phyloP scores from a whole-genome alignment of 2,797 vertebrate species.

The Argentina silus region DNA sequence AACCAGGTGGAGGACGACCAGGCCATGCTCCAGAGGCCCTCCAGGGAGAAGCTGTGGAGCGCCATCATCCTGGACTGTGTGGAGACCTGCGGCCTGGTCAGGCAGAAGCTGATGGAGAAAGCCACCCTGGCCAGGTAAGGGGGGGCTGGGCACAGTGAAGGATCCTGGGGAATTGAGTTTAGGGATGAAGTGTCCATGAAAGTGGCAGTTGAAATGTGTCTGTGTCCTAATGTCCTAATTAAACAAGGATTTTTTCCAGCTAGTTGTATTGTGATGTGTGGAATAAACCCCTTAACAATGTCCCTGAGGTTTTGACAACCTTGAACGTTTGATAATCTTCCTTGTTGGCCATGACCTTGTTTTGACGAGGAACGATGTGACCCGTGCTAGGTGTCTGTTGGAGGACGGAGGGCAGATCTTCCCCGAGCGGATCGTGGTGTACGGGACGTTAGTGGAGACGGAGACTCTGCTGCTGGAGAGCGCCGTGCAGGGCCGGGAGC shows the following conservation, averaged over 20 bases:
- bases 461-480: constrained; percentile 88
- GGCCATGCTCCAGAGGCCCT: constrained; percentile 86
- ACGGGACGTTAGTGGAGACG: constrained; percentile 91
- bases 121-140: constrained; percentile 91
- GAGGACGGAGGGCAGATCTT: constrained; percentile 92
- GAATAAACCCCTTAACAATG: no score
- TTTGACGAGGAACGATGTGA: no score
- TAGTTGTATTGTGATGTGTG: no score
- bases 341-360: no score
- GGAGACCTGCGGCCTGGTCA: constrained; percentile 92
- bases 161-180: not conserved
- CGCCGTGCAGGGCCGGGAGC: constrained; percentile 91
- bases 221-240: not conserved
- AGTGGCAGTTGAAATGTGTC: not conserved
- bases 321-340: no score
- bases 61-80: constrained; percentile 95
- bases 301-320: no score
- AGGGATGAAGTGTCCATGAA: not conserved
- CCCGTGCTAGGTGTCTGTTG: constrained; percentile 83
- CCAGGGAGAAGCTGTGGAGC: constrained; percentile 92
- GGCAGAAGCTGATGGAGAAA: constrained; percentile 97
- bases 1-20: constrained; percentile 88
- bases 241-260: no score
- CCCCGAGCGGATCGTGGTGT: constrained; percentile 88
- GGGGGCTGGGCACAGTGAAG: no score